Evolutionary conservation across 2,888 invertebrate genomes (phyloP), one percentile per base, ranked within the genome.

Genomic region (Antheraea yamamai): DNA sequence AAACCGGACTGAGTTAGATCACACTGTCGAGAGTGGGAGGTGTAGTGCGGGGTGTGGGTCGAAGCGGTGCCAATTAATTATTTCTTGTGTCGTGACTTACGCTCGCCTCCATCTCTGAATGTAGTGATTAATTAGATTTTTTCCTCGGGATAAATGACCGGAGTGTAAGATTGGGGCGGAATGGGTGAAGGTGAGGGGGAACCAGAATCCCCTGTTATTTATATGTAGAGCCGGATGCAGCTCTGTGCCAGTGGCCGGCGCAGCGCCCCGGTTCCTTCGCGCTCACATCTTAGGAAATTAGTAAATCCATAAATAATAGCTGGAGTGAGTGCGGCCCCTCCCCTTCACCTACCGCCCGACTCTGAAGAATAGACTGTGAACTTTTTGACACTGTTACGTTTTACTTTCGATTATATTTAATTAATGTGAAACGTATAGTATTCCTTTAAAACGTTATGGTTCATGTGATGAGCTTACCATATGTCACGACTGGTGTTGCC

Each of bases 111-210:
- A 85, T 87, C 90, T 90, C 89, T 87, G 89, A 87, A 88, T 88
- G 90, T 87, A 87, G 89, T 87, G 87, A 91, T 91, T 91, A 91
- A 91, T 91, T 90, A 89, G 89, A 88, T 89, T 91, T 91, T 91
- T 91, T 89, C 84, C 83, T 76, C 78, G 79, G 84, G 86, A 88
- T 89, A 90, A 90, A 90, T 90, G 78, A 61, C 83, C 75, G 76
- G 76, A 71, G 75, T 68, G 75, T 30, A 73, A 58, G 58, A 68
- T 14, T 71, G 71, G 75, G 75, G 71, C 79, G 76, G 78, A 76
- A 74, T 75, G 82, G 78, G 73, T 72, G 74, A 75, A 35, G 79
- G 77, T 77, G 72, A 73, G 77, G 77, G 72, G 55, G 55, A 10
- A 18, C 30, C 75, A 81, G 78, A 79, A 80, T 81, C 82, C 74